Evolutionary conservation across 2,797 vertebrate species (phyloP).

Genomic region (Pampus argenteus): DNA sequence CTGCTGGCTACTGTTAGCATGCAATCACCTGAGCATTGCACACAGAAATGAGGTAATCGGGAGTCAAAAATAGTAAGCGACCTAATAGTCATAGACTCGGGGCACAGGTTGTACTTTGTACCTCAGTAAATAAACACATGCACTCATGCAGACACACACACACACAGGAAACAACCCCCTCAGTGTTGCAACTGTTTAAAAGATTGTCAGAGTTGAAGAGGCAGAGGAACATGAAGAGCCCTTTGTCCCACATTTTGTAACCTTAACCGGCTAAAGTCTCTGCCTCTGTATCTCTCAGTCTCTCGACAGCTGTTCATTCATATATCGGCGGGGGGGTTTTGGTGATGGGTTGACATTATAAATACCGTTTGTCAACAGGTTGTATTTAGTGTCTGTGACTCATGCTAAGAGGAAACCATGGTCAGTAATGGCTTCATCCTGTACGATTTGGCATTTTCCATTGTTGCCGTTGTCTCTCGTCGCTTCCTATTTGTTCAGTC

Average conservation of each 20-base stretch:
- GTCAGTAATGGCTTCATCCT: slow-evolving; percentile 40
- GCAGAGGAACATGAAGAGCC: slow-evolving; percentile 28
- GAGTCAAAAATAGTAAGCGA: slow-evolving; percentile 25
- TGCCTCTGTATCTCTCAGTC: slow-evolving; percentile 55
- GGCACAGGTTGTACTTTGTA: slow-evolving; percentile 25
- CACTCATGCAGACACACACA: background rate
- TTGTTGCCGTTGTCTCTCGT: slow-evolving; percentile 36
- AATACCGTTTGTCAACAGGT: slow-evolving; percentile 84
- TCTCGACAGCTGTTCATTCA: slow-evolving; percentile 80
- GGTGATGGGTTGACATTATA: slow-evolving; percentile 75
- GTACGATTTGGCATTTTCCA: slow-evolving; percentile 40
- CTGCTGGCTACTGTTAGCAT: slow-evolving; percentile 39
- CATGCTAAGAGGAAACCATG: slow-evolving; percentile 35
- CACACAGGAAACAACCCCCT: slow-evolving; percentile 28
- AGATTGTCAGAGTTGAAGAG: slow-evolving; percentile 1
- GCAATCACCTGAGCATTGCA: slow-evolving; percentile 58
- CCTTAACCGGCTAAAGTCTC: slow-evolving; percentile 56
- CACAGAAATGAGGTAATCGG: slow-evolving; percentile 41
- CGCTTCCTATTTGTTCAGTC: background rate
- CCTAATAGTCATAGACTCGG: slow-evolving; percentile 15
- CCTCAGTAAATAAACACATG: slow-evolving; percentile 23
- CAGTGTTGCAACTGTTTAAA: slow-evolving; percentile 15
- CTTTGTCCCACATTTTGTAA: slow-evolving; percentile 78
- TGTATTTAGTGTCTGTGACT: slow-evolving; percentile 79
- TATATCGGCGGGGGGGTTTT: slow-evolving; percentile 57